Conservation (phyloP, 2,113 vertebrate species). For the Balaenoptera acutorostrata region DNA sequence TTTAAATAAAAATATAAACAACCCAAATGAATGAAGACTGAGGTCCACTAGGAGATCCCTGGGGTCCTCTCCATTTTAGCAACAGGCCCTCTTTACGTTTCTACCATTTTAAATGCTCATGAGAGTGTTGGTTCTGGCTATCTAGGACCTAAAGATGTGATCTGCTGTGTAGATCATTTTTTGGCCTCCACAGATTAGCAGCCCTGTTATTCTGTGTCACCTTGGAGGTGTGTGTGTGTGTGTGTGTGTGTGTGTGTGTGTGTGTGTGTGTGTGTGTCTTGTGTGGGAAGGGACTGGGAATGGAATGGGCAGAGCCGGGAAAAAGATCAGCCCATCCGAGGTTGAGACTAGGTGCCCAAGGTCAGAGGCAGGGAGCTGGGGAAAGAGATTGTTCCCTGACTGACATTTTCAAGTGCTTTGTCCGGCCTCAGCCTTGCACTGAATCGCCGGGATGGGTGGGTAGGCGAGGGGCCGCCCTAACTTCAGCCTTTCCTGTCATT, state of each 20-base stretch:
- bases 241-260: not conserved
- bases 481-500: conserved; percentile 63
- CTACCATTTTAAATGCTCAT: not conserved
- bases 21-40: not conserved
- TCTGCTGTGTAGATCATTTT: not conserved
- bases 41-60: no score
- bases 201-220: not conserved
- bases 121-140: not conserved
- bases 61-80: not conserved
- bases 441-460: not conserved
- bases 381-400: conserved; percentile 14
- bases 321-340: not conserved
- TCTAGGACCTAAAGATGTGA: not conserved
- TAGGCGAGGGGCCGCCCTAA: not conserved
- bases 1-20: not conserved
- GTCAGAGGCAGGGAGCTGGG: conserved; percentile 5
- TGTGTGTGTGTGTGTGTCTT: no score
- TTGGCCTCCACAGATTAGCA: not conserved
- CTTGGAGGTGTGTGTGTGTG: not conserved
- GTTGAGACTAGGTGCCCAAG: not conserved
- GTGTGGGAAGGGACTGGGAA: not conserved
- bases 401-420: conserved; percentile 52
- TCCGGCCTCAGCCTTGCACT: conserved; percentile 25
- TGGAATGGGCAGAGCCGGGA: not conserved
- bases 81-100: not conserved